Evolutionary conservation across 1,140 invertebrate genomes (phyloP), one percentile per base, ranked within the genome.

Genomic region (Phymastichus coffea): DNA sequence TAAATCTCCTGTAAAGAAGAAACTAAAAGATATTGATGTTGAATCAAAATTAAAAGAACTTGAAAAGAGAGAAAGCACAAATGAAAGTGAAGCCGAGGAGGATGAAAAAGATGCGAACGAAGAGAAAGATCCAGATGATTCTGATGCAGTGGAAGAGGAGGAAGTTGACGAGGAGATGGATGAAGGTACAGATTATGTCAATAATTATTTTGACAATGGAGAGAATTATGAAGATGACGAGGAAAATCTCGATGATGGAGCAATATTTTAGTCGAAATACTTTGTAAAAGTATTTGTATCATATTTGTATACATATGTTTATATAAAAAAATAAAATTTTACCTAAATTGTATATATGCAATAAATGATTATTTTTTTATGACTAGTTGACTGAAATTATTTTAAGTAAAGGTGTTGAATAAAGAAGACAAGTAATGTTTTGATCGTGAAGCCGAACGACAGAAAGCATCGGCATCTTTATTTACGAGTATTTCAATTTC

Each of bases 121-220:
- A 53, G 79, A 81, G 23, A 75, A 80, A 38, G 80, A 80, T 41
- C 52, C 55, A 3, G 63, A 77, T 53, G 69, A 83, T 74, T 71
- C 66, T 4, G 41, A 64, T 43, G 72, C 72, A 26, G 74, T 69
- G 1, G 74, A 80, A 17, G 78, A 82, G 15, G 80, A 83, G 1
- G 81, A 83, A 20, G 44, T 76, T 20, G 86, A 88, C 61, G 85
- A 87, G 62, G 86, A 88, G 69, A 87, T 87, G 84, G 87, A 88
- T 65, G 85, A 88, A 63, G 88, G 86, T 19, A 89, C 87, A n/a
- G 87, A 89, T 75, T 93, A 93, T 77, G 85, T 85, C 2, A 88
- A 89, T 67, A 90, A 86, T 71, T 93, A 92, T 70, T 94, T 93
- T 76, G 91, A 94, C 73, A 93, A 93, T 79, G 92, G 92, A 14